Evolutionary conservation across 2,113 vertebrate genomes (phyloP).

Genomic region (Caranx melampygus): DNA sequence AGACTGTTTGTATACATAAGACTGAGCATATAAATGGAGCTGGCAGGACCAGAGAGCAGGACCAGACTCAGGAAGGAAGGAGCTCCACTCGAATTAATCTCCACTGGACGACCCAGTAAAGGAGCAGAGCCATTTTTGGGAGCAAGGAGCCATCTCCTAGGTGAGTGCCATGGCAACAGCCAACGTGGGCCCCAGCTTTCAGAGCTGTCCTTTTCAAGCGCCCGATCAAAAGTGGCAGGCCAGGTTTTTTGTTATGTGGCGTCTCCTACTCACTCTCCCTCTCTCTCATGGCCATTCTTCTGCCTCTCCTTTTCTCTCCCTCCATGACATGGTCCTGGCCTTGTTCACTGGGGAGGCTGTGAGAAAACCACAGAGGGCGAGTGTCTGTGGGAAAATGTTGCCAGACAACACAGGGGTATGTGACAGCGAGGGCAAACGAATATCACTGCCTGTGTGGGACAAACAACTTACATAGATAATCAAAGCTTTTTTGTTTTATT

Average conservation of each 20-base stretch:
- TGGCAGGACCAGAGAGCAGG: slow-evolving; percentile 56
- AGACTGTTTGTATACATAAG: slow-evolving; percentile 13
- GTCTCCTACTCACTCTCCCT: slow-evolving; percentile 45
- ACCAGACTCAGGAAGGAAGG: slow-evolving; percentile 77
- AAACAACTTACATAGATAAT: neutral
- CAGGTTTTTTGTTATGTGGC: slow-evolving; percentile 76
- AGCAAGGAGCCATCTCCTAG: slow-evolving; percentile 81
- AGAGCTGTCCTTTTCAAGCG: slow-evolving; percentile 78
- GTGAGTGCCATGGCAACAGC: slow-evolving; percentile 83
- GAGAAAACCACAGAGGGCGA: slow-evolving; percentile 70
- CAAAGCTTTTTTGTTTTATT: slow-evolving; percentile 4
- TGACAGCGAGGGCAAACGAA: slow-evolving; percentile 49
- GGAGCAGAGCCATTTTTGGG: slow-evolving; percentile 78
- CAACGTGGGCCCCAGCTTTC: slow-evolving; percentile 74
- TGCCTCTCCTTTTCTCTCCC: slow-evolving; percentile 61
- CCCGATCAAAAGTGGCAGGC: slow-evolving; percentile 77
- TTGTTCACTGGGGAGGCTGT: slow-evolving; percentile 66
- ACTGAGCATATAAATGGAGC: slow-evolving; percentile 58
- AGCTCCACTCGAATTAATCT: slow-evolving; percentile 76
- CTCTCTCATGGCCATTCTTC: slow-evolving; percentile 61
- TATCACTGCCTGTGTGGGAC: slow-evolving; percentile 15
- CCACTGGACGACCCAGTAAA: slow-evolving; percentile 71
- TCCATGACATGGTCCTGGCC: slow-evolving; percentile 66
- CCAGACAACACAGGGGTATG: slow-evolving; percentile 72
- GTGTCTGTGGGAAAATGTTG: slow-evolving; percentile 80